Conservation (phyloP, 2,888 invertebrate genomes). For the Stegana nigrithorax region DNA sequence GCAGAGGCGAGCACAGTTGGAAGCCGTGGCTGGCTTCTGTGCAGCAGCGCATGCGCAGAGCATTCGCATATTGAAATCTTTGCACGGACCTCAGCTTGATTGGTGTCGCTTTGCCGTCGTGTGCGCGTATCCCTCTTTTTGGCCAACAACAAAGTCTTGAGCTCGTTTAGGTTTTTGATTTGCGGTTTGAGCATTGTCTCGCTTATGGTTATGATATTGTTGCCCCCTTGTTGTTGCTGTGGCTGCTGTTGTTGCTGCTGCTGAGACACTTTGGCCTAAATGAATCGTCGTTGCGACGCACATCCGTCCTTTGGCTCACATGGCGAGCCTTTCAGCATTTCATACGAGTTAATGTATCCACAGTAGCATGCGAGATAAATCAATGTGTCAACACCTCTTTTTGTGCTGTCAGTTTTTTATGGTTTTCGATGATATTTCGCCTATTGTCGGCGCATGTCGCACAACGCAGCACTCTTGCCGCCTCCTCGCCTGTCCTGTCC, state of each 20-base stretch:
- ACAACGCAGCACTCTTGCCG: neutral
- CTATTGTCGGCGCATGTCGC: conserved; percentile 55
- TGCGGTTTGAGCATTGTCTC: conserved; percentile 35
- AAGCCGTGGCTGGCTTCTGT: neutral
- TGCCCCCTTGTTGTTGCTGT: conserved; percentile 33
- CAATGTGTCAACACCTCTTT: conserved; percentile 69
- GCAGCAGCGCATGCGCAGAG: neutral
- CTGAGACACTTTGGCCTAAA: conserved; percentile 33
- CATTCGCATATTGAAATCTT: too few species aligned
- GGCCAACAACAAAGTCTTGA: neutral
- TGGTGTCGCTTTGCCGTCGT: neutral
- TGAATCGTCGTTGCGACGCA: conserved; percentile 4
- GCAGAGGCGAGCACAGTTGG: neutral
- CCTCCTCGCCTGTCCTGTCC: neutral
- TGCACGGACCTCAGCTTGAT: neutral
- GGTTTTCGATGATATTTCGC: conserved; percentile 66
- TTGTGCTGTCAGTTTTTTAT: conserved; percentile 68
- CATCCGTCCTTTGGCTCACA: conserved; percentile 12
- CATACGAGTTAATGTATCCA: conserved; percentile 17
- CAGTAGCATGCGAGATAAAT: conserved; percentile 68
- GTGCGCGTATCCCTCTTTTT: neutral
- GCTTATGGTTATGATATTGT: conserved; percentile 58
- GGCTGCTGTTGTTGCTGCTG: conserved; percentile 18
- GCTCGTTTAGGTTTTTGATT: conserved; percentile 19
- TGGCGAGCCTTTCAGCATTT: conserved; percentile 32